Evolutionary conservation across 1,140 invertebrate genomes (phyloP).

Genomic region (Oncopeltus fasciatus): DNA sequence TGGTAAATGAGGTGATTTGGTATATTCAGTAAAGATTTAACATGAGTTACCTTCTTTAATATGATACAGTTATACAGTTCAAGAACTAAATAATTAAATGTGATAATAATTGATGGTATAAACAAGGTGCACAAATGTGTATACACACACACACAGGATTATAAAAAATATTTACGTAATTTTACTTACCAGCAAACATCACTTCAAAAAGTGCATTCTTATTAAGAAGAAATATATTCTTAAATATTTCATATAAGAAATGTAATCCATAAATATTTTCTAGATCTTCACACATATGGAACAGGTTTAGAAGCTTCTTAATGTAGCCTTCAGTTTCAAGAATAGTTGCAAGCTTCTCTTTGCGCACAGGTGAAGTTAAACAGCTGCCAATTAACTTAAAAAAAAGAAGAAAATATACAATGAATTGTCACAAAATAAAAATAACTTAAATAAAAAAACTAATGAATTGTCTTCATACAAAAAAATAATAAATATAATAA

Average conservation of each 20-base stretch:
- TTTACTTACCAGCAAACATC: slow-evolving; percentile 71
- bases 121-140: too few relatives aligned
- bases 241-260: slow-evolving; percentile 95
- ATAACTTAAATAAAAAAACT: neutral
- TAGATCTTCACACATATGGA: slow-evolving; percentile 92
- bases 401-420: slow-evolving; percentile 8
- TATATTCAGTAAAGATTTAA: too few relatives aligned
- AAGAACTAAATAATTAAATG: too few relatives aligned
- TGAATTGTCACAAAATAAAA: neutral
- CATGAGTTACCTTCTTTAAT: too few relatives aligned
- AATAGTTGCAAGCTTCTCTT: slow-evolving; percentile 89
- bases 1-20: too few relatives aligned
- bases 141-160: too few relatives aligned
- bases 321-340: slow-evolving; percentile 93
- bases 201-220: slow-evolving; percentile 95
- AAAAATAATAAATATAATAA: too few relatives aligned
- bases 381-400: slow-evolving; percentile 54
- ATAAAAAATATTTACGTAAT: too few relatives aligned
- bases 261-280: slow-evolving; percentile 89
- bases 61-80: too few relatives aligned
- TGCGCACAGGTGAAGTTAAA: slow-evolving; percentile 65
- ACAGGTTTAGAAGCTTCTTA: slow-evolving; percentile 84
- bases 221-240: slow-evolving; percentile 96
- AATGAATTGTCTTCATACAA: neutral
- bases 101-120: too few relatives aligned